Percentiles rank a stretch among this genome's conserved stretches.
phyloP scores from a whole-genome alignment of 2,113 vertebrate species.

The Elgaria multicarinata region DNA sequence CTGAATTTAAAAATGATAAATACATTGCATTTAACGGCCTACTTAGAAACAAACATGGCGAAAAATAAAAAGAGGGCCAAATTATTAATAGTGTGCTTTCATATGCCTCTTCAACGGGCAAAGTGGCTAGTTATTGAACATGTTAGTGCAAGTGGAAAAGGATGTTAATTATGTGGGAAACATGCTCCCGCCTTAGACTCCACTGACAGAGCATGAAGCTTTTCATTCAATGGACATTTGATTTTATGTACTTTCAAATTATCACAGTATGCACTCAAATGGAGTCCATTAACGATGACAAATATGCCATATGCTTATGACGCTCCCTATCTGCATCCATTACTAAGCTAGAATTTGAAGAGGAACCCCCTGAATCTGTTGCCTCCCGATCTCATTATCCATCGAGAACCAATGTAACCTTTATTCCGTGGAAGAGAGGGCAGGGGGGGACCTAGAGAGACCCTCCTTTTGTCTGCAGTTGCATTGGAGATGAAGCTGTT shows the following conservation, averaged over 20 bases:
- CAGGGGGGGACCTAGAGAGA: slow-evolving; percentile 56
- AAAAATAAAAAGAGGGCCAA: slow-evolving; percentile 80
- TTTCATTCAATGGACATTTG: slow-evolving; percentile 89
- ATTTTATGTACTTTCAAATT: slow-evolving; percentile 90
- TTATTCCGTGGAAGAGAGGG: slow-evolving; percentile 55
- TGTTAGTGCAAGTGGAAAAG: slow-evolving; percentile 81
- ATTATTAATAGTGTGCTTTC: slow-evolving; percentile 86
- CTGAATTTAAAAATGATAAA: slow-evolving; percentile 79
- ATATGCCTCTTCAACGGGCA: slow-evolving; percentile 82
- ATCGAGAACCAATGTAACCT: slow-evolving; percentile 70
- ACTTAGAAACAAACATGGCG: slow-evolving; percentile 79
- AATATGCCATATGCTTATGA: slow-evolving; percentile 72
- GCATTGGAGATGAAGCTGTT: slow-evolving; percentile 75
- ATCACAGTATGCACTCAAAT: slow-evolving; percentile 84
- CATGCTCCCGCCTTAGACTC: slow-evolving; percentile 82
- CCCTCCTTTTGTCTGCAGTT: slow-evolving; percentile 67
- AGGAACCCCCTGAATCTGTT: slow-evolving; percentile 79
- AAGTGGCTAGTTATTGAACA: slow-evolving; percentile 86
- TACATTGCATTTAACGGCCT: slow-evolving; percentile 80
- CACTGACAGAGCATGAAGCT: slow-evolving; percentile 72
- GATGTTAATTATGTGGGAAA: slow-evolving; percentile 83
- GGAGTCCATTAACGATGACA: slow-evolving; percentile 83
- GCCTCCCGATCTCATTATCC: slow-evolving; percentile 63
- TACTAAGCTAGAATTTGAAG: slow-evolving; percentile 79
- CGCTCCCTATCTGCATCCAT: slow-evolving; percentile 69